Evolutionary conservation across 2,113 vertebrate species (phyloP).

Genomic region (Eurypyga helias): DNA sequence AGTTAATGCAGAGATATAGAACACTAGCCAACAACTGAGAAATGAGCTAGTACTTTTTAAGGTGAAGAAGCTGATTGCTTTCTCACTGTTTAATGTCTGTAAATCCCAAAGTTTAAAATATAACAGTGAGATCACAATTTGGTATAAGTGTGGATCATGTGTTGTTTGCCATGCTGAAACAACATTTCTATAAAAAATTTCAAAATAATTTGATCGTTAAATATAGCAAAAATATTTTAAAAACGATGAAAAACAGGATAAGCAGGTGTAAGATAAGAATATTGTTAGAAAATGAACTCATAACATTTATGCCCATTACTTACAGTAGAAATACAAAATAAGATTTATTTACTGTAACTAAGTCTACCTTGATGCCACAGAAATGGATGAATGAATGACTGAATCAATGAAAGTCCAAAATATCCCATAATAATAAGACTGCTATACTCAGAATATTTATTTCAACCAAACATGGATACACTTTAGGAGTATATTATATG

Average conservation of each 20-base stretch:
- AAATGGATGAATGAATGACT: background rate
- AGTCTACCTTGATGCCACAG: background rate
- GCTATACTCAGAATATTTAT: background rate
- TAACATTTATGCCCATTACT: background rate
- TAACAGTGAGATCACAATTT: background rate
- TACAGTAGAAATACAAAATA: background rate
- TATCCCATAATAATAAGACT: background rate
- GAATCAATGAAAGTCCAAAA: background rate
- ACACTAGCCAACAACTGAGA: background rate
- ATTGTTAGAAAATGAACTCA: background rate
- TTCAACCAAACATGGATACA: background rate
- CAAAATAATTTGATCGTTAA: background rate
- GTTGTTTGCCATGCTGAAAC: background rate
- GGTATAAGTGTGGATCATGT: background rate
- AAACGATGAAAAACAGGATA: background rate
- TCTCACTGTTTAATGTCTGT: background rate
- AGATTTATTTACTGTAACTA: background rate
- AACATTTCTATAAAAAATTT: background rate
- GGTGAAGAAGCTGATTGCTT: background rate
- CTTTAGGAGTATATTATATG: background rate
- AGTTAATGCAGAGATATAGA: background rate
- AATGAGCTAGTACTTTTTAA: background rate
- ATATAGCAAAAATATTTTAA: background rate
- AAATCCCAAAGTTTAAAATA: background rate
- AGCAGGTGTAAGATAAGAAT: background rate